phyloP scores from a whole-genome alignment of 2,888 invertebrate genomes.

The Agrotis clavis region DNA sequence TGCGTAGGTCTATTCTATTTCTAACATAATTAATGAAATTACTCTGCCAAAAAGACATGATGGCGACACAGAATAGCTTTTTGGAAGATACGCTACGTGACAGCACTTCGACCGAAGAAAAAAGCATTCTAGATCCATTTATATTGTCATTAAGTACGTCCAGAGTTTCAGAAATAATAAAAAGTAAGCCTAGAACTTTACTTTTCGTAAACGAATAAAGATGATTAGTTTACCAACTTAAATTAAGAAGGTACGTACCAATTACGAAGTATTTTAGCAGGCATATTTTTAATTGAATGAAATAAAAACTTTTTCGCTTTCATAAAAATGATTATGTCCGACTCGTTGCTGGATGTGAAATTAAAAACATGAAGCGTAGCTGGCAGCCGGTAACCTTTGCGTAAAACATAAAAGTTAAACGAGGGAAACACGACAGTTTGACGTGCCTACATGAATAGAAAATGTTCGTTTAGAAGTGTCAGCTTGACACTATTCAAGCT shows the following conservation, averaged over 20 bases:
- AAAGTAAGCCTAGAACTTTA: conserved; percentile 11
- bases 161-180: conserved; percentile 12
- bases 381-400: conserved; percentile 28
- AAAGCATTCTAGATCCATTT: conserved; percentile 34
- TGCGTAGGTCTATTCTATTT: background rate
- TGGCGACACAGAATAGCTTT: conserved; percentile 51
- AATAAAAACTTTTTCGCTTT: conserved; percentile 48
- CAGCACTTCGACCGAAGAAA: conserved; percentile 20
- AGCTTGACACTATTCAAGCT: conserved; percentile 22
- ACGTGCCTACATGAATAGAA: conserved; percentile 24
- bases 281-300: conserved; percentile 27
- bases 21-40: conserved; percentile 31
- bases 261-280: conserved; percentile 30
- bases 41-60: conserved; percentile 15
- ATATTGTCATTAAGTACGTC: conserved; percentile 19
- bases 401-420: conserved; percentile 56
- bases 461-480: conserved; percentile 31
- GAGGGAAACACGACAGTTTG: conserved; percentile 45
- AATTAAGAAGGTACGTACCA: conserved; percentile 19
- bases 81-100: conserved; percentile 33
- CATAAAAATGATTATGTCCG: conserved; percentile 33
- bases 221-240: conserved; percentile 30
- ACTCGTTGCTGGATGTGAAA: conserved; percentile 39
- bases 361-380: conserved; percentile 49
- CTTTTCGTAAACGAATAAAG: conserved; percentile 32